Percentiles rank a stretch among this genome's conserved stretches.
Evolutionary conservation across 1,140 invertebrate genomes (phyloP).

Genomic region (Habropoda laboriosa): DNA sequence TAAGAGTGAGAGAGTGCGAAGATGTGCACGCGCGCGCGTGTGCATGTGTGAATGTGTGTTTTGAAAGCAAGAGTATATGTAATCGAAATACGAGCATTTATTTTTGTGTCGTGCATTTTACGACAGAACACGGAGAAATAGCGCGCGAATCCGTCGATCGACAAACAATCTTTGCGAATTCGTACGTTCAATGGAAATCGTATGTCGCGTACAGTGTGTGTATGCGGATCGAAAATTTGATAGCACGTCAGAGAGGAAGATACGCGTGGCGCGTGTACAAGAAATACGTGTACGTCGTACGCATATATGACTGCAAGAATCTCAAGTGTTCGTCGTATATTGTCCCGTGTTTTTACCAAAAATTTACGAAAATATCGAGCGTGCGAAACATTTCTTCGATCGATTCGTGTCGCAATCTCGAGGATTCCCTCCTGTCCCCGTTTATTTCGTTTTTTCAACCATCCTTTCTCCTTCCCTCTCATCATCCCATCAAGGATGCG

Average conservation of each 20-base stretch:
- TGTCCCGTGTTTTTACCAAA: constrained; percentile 51
- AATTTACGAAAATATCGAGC: constrained; percentile 24
- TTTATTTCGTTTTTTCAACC: too few species aligned
- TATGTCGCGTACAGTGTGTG: constrained; percentile 36
- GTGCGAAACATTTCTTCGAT: constrained; percentile 36
- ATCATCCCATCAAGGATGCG: too few species aligned
- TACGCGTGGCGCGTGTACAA: constrained; percentile 20
- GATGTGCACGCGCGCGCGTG: neutral
- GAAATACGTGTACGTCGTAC: constrained; percentile 54
- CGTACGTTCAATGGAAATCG: too few species aligned
- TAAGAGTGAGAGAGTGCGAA: neutral
- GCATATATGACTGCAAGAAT: constrained; percentile 67
- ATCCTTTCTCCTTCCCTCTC: too few species aligned
- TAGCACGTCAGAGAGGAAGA: neutral
- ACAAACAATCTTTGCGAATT: constrained; percentile 47
- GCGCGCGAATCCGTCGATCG: constrained; percentile 52
- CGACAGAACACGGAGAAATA: constrained; percentile 61
- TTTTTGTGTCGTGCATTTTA: constrained; percentile 82
- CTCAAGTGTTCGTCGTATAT: constrained; percentile 69
- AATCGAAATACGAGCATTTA: constrained; percentile 78
- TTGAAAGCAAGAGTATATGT: constrained; percentile 44
- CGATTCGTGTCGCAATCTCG: constrained; percentile 7
- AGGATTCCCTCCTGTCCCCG: neutral
- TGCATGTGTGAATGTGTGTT: neutral
- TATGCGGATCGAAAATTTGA: constrained; percentile 14